phyloP scores from a whole-genome alignment of 37 sponge, comb jelly and placozoan species.

The Beroe forskalii region DNA sequence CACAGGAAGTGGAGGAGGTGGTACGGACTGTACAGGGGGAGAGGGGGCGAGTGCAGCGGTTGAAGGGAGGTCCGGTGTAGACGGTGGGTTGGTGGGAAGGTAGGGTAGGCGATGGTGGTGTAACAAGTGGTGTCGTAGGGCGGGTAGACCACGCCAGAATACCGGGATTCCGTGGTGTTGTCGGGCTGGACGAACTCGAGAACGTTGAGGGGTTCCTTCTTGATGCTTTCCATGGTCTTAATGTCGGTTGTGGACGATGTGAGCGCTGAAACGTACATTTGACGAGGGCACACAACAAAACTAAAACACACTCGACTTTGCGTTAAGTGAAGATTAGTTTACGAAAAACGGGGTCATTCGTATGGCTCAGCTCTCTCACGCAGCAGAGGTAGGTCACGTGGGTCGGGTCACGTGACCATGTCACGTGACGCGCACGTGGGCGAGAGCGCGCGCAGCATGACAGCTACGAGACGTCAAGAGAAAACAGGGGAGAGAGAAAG shows the following conservation, averaged over 20 bases:
- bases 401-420: not conserved
- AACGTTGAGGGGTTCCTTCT: slow-evolving; percentile 47
- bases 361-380: slow-evolving; percentile 48
- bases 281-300: not conserved
- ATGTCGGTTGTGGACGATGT: slow-evolving; percentile 14
- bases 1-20: slow-evolving; percentile 6
- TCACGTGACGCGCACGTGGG: slow-evolving; percentile 22
- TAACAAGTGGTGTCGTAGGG: not conserved
- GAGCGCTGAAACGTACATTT: slow-evolving; percentile 32
- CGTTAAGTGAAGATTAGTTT: slow-evolving; percentile 60
- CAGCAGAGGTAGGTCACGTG: slow-evolving; percentile 19
- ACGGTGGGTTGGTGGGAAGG: slow-evolving; percentile 41
- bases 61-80: slow-evolving; percentile 33
- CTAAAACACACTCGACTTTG: slow-evolving; percentile 34
- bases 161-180: not conserved
- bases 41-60: slow-evolving; percentile 6
- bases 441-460: slow-evolving; percentile 44
- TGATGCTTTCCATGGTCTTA: slow-evolving; percentile 46
- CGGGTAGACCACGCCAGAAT: not conserved
- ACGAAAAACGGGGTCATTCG: slow-evolving; percentile 63
- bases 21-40: slow-evolving; percentile 15
- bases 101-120: slow-evolving; percentile 39
- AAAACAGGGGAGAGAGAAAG: not conserved
- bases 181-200: not conserved
- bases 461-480: slow-evolving; percentile 4